These are phyloP conservation scores for Vanacampus margaritifer DNA, from an alignment of 2,113 vertebrate species.

Conservation along the genomic window DNA sequence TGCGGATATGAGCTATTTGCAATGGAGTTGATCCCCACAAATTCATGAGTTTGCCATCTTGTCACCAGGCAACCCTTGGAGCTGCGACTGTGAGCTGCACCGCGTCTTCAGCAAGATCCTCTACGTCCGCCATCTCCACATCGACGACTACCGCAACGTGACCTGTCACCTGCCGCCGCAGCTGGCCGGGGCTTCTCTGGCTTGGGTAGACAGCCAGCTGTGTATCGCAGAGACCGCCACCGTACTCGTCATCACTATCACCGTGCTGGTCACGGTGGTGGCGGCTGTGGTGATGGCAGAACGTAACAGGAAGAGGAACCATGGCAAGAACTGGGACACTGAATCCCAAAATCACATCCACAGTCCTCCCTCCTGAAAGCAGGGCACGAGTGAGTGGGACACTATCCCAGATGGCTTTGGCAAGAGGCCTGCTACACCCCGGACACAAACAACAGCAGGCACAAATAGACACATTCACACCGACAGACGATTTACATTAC, in stretches of 20 bases:
- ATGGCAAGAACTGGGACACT: conserved; percentile 50
- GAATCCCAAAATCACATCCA: conserved; percentile 45
- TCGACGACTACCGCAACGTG: conserved; percentile 70
- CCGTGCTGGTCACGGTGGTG: conserved; percentile 69
- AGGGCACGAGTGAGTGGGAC: background rate
- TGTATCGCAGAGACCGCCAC: conserved; percentile 72
- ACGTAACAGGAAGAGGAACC: conserved; percentile 63
- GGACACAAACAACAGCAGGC: too few species aligned
- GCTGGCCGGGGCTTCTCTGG: conserved; percentile 59
- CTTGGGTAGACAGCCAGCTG: conserved; percentile 66
- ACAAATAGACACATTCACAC: too few species aligned
- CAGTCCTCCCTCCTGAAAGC: conserved; percentile 12
- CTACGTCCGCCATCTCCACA: conserved; percentile 68
- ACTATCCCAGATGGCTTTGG: too few species aligned
- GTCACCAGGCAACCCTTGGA: conserved; percentile 65
- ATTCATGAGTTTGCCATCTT: background rate
- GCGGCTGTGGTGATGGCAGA: conserved; percentile 73
- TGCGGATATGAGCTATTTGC: too few species aligned
- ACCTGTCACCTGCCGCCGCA: conserved; percentile 64
- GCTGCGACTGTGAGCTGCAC: conserved; percentile 74
- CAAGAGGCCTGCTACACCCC: too few species aligned
- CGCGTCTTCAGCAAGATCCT: conserved; percentile 71
- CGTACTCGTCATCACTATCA: conserved; percentile 67
- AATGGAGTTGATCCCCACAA: too few species aligned
- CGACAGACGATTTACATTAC: too few species aligned